Evolutionary conservation across 2,113 vertebrate genomes (phyloP).

Genomic region (Semnopithecus entellus): DNA sequence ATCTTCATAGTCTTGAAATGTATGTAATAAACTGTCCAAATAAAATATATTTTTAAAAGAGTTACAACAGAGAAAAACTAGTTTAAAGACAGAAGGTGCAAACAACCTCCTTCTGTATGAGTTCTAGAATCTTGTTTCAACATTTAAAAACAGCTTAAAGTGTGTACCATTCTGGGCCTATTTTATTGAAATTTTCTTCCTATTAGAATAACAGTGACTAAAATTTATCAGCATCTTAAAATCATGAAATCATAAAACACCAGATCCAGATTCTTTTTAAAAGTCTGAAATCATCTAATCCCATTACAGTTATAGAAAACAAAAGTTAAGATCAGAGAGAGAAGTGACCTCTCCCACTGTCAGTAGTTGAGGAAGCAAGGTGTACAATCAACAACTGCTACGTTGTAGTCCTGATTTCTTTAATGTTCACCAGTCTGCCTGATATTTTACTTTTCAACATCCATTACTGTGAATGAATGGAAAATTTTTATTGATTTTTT

Average conservation of each 20-base stretch:
- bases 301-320: not conserved
- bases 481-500: not conserved
- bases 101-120: not conserved
- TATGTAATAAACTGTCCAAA: slow-evolving; percentile 35
- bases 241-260: not conserved
- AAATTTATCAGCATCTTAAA: not conserved
- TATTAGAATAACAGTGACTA: not conserved
- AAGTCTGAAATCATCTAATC: not conserved
- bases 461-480: not conserved
- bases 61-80: not conserved
- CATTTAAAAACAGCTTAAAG: slow-evolving; percentile 4
- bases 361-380: not conserved
- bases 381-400: accelerated
- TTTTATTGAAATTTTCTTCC: not conserved
- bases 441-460: not conserved
- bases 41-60: slow-evolving; percentile 50
- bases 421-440: not conserved
- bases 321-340: not conserved
- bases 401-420: not conserved
- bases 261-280: not conserved
- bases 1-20: not conserved
- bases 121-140: not conserved
- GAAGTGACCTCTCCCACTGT: not conserved
- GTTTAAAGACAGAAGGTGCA: not conserved
- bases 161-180: not conserved